phyloP scores from a whole-genome alignment of 2,113 vertebrate genomes.

The Rhagologus leucostigma region DNA sequence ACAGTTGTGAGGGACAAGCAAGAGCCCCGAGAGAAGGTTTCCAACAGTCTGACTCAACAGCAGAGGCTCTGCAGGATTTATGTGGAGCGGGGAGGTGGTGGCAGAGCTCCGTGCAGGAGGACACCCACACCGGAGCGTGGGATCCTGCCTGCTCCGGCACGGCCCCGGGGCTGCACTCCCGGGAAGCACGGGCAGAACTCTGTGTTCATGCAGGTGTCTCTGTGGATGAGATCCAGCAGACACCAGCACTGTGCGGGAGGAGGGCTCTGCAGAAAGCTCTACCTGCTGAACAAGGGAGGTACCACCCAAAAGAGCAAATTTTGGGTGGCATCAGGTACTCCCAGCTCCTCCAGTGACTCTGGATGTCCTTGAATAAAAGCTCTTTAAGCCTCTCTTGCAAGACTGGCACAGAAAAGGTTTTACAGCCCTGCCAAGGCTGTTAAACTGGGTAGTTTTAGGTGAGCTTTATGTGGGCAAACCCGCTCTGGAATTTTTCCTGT shows the following conservation, averaged over 20 bases:
- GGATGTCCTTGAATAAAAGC: neutral
- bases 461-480: accelerated
- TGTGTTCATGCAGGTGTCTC: neutral
- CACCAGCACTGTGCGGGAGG: neutral
- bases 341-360: neutral
- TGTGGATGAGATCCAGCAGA: neutral
- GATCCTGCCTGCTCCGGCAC: accelerated
- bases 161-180: neutral
- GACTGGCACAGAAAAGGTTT: neutral
- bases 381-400: neutral
- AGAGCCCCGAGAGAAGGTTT: neutral
- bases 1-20: neutral
- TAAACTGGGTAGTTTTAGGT: neutral
- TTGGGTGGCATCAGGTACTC: neutral
- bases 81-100: neutral
- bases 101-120: neutral
- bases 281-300: neutral
- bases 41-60: accelerated
- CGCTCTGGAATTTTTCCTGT: neutral
- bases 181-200: neutral
- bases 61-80: neutral
- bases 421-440: neutral
- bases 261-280: neutral
- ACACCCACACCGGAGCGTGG: neutral
- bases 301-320: neutral